These are phyloP conservation scores for Argentina silus DNA, from an alignment of 2,797 vertebrate genomes.

Conservation along the genomic window DNA sequence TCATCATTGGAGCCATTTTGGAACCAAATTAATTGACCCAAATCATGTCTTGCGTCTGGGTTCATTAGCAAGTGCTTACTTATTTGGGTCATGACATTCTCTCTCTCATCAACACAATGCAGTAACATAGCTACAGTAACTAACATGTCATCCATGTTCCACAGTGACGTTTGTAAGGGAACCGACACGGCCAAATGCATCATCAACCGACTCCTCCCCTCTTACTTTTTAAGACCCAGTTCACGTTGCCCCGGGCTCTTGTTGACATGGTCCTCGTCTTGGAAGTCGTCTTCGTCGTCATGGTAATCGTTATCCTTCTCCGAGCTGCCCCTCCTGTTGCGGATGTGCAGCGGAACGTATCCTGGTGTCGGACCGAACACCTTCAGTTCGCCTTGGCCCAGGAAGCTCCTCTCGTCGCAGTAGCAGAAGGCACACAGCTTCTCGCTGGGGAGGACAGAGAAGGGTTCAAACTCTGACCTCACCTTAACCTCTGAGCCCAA, in stretches of 20 bases:
- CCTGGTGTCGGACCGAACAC: slow-evolving; percentile 91
- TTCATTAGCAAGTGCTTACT: slow-evolving; percentile 48
- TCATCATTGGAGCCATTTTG: slow-evolving; percentile 53
- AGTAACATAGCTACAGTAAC: not conserved
- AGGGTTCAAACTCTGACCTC: not conserved
- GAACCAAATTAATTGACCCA: slow-evolving; percentile 58
- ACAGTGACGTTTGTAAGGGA: no score
- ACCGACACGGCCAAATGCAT: no score
- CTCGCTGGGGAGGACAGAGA: slow-evolving; percentile 62
- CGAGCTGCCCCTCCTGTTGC: slow-evolving; percentile 77
- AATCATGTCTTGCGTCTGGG: slow-evolving; percentile 48
- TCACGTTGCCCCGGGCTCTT: not conserved
- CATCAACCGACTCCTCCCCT: no score
- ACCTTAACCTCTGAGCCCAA: no score
- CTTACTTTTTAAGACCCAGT: slow-evolving; percentile 11
- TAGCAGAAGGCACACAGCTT: slow-evolving; percentile 98
- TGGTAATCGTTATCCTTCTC: slow-evolving; percentile 80
- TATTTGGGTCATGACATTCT: slow-evolving; percentile 55
- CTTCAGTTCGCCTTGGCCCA: slow-evolving; percentile 93
- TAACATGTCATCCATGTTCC: no score
- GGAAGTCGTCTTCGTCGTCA: slow-evolving; percentile 77
- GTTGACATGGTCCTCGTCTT: slow-evolving; percentile 57
- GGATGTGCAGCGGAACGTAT: slow-evolving; percentile 82
- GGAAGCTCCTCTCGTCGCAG: slow-evolving; percentile 86
- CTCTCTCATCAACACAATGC: slow-evolving; percentile 11